A percentile compares a stretch with the other conserved stretches of the same genome.
These are phyloP conservation scores for Brachynemurus nebulosus DNA, from an alignment of 2,888 invertebrate genomes.

Conservation along the genomic window DNA sequence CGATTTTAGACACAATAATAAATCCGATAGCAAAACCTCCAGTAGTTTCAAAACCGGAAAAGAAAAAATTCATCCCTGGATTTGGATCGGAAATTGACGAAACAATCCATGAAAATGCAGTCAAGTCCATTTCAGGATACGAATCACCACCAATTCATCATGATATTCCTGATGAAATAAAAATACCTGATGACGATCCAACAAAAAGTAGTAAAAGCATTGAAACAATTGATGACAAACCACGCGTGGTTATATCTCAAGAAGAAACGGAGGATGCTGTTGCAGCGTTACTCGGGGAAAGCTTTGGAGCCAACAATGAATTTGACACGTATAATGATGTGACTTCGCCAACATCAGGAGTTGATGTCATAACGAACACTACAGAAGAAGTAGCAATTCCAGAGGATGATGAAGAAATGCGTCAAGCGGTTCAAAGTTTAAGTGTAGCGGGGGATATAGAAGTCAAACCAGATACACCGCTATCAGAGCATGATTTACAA, in stretches of 20 bases:
- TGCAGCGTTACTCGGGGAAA: slow-evolving; percentile 73
- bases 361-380: slow-evolving; percentile 29
- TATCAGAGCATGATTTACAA: slow-evolving; percentile 68
- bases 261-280: slow-evolving; percentile 90
- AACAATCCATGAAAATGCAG: slow-evolving; percentile 62
- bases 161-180: slow-evolving; percentile 17
- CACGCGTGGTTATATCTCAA: slow-evolving; percentile 72
- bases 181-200: slow-evolving; percentile 25
- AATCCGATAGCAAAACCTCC: slow-evolving; percentile 45
- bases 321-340: slow-evolving; percentile 37
- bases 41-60: slow-evolving; percentile 29
- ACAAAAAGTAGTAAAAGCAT: slow-evolving; percentile 29
- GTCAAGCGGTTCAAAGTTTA: slow-evolving; percentile 70
- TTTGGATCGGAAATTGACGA: slow-evolving; percentile 53
- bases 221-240: slow-evolving; percentile 52
- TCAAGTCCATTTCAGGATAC: slow-evolving; percentile 60
- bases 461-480: slow-evolving; percentile 71
- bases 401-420: slow-evolving; percentile 69
- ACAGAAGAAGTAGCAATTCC: slow-evolving; percentile 37
- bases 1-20: slow-evolving; percentile 29
- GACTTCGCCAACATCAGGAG: slow-evolving; percentile 20
- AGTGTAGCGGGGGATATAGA: slow-evolving; percentile 52
- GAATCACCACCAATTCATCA: slow-evolving; percentile 26
- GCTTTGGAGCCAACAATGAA: slow-evolving; percentile 57
- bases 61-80: slow-evolving; percentile 49